Base-by-base conservation (phyloP, 2,797 vertebrate species). In the Eidolon dupreanum region DNA sequence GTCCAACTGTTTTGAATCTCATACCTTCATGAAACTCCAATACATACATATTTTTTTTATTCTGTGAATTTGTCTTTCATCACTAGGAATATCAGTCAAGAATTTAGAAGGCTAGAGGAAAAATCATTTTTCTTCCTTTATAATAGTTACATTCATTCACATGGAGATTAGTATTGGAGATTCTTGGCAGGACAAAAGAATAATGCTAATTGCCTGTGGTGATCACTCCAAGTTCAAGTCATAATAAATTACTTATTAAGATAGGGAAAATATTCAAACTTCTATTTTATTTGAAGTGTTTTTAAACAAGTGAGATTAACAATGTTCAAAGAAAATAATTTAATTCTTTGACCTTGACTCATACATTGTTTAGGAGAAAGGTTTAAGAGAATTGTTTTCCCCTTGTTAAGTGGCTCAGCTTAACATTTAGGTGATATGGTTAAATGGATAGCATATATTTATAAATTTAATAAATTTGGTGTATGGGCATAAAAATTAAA, bases 401-500 rank as follows among this genome's bases (percentile, higher is more conserved):
- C 5, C 1, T 8, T 38, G 70, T 66, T 79, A 73, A 92, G 13
- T 8, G 7, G 4, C 3, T 92, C 6, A 75, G 13, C 3, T 75
- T 63, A 75, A 4, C n/a, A 59, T 71, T 55, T 79, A 81, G 28
- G 2, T 46, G 49, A 74, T 65, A 82, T 53, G 33, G 5, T 53
- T 81, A 41, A 92, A 82, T 43, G 9, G 9, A 31, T 55, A 77
- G 3, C 55, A 1, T 28, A 9, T 3, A 28, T 92, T 77, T 94
- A 78, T 66, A 79, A 63, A 84, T 91, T 86, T 63, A 85, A 61
- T 74, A 63, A 41, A 81, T 55, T 46, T 83, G 1, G 1, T 17
- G 7, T 74, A 68, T 63, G 84, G 49, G 1, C 38, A 75, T 90
- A 78, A 90, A 81, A 90, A 33, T 83, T 51, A 93, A 96, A 81